Conservation (phyloP, 2,888 invertebrate species). For the Eristalinus sepulchralis region DNA sequence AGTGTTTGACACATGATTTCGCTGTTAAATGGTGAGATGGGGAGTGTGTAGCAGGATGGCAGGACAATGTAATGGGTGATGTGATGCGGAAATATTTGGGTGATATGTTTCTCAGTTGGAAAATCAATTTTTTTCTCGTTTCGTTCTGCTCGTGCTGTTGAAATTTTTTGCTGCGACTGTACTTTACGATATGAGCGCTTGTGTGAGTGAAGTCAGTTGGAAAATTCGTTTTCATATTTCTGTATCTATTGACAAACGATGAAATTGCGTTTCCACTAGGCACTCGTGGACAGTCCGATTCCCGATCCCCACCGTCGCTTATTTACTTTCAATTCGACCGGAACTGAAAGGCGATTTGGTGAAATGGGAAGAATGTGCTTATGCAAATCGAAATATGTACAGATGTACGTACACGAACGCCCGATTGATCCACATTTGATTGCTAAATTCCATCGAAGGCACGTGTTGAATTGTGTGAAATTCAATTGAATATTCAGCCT, state of each 20-base stretch:
- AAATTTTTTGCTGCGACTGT: not conserved
- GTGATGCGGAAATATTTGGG: conserved; percentile 54
- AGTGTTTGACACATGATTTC: conserved; percentile 37
- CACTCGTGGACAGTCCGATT: not conserved
- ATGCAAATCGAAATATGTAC: conserved; percentile 30
- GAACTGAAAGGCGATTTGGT: not conserved
- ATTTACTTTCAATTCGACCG: conserved; percentile 13
- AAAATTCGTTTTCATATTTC: conserved; percentile 25
- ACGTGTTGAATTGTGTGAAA: conserved; percentile 22
- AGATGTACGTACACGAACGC: not conserved
- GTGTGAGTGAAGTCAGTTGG: conserved; percentile 28
- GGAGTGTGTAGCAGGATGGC: not conserved
- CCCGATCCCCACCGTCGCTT: not conserved
- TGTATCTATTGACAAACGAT: not conserved
- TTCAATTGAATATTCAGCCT: conserved; percentile 19
- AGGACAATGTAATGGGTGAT: not conserved
- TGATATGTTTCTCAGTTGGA: conserved; percentile 57
- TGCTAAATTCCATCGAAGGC: not conserved
- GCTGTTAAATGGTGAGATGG: conserved; percentile 7
- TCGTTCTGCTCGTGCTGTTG: not conserved
- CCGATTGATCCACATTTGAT: not conserved
- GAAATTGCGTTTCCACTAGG: not conserved
- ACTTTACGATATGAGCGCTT: not conserved
- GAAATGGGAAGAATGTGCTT: conserved; percentile 2
- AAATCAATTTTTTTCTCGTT: not conserved